Evolutionary conservation across 2,113 vertebrate species (phyloP).

Genomic region (Mustela lutreola): DNA sequence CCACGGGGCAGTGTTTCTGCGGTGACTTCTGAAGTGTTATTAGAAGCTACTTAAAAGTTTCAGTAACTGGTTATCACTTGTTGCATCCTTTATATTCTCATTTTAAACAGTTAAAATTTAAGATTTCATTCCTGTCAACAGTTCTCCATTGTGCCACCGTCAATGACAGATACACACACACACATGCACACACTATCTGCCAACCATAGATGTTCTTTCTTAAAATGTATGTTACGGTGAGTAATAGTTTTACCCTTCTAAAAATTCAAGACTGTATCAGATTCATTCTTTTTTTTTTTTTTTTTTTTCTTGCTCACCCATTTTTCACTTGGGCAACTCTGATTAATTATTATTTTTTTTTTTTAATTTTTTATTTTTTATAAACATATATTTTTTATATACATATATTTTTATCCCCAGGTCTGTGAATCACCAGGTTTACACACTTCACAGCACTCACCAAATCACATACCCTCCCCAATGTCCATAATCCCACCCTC

Average conservation of each 20-base stretch:
- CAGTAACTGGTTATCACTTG: not conserved
- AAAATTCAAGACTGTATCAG: not conserved
- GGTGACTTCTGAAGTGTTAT: not conserved
- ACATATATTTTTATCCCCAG: too few species aligned
- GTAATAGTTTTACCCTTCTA: not conserved
- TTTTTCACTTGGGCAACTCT: too few species aligned
- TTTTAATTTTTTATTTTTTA: too few species aligned
- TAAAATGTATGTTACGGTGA: not conserved
- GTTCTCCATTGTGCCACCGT: not conserved
- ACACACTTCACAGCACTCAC: too few species aligned
- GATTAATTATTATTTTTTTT: too few species aligned
- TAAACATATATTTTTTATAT: too few species aligned
- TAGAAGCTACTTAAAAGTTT: not conserved
- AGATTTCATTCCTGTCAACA: not conserved
- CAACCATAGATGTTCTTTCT: not conserved
- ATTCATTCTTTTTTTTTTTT: too few species aligned
- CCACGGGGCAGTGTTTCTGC: not conserved
- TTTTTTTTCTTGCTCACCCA: too few species aligned
- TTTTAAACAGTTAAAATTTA: constrained; percentile 40
- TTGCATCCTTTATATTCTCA: not conserved
- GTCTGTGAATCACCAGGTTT: too few species aligned
- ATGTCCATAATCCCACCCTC: too few species aligned
- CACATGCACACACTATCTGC: not conserved
- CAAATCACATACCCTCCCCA: too few species aligned
- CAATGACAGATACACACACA: not conserved